Base-by-base conservation (phyloP, 2,113 vertebrate species). In the Condylura cristata region DNA sequence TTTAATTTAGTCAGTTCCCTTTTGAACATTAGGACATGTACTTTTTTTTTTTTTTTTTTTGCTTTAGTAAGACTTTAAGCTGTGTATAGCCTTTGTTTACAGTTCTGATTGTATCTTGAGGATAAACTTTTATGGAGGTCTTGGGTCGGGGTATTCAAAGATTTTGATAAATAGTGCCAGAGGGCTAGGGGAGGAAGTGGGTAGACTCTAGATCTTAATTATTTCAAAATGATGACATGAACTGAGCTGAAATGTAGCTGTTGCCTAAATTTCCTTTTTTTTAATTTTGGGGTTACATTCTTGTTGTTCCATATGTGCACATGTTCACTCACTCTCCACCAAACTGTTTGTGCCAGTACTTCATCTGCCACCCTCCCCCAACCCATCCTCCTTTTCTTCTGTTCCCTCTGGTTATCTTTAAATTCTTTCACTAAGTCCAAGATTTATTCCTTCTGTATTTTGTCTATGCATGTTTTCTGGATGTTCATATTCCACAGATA, bases 1-100 rank as follows among this genome's bases (percentile, higher is more conserved):
- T 78, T 72, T 90, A 60, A 44, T 80, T 89, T 46, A 84, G 66
- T 65, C 53, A 75, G 58, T 74, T 89, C 60, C 16, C 39, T 79
- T 87, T 71, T 44, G 24, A 24, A 75, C 37, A 60, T 26, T 44
- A 79, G 37, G 22, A 8, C 11, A 0, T 41, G 70, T 11, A 32
- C 30, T 44, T 94, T 87, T 95, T 94, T n/a, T 44, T 94, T 87
- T 95, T 94, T n/a, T n/a, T n/a, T 44, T 94, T 87, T 95, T 94
- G 44, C 13, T 93, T 72, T 20, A 71, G 2, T 91, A 86, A 88
- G 37, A 65, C 44, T 78, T 12, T 58, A 79, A 79, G 37, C 44
- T 92, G 2, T 30, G 46, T 7, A 16, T 66, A 26, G 51, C 51
- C 32, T 58, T 18, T 18, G 11, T 51, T 8, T 26, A 14, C 14